Conservation (phyloP, 2,797 vertebrate species). For the Lepidocolaptes lacrymiger region DNA sequence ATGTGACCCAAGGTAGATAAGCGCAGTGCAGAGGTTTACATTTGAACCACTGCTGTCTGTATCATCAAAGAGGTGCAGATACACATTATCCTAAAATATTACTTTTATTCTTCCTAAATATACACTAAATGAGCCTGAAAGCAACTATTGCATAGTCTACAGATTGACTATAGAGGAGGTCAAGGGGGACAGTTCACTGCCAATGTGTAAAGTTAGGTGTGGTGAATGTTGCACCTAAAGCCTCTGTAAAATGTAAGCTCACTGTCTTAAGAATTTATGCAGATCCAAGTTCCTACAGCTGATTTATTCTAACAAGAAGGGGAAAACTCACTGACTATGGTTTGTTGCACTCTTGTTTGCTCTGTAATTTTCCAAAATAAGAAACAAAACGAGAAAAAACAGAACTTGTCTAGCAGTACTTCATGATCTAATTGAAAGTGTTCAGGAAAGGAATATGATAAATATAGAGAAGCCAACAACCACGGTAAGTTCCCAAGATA, state of each 20-base stretch:
- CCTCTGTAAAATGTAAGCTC: background rate
- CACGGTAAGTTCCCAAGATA: background rate
- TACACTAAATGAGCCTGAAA: background rate
- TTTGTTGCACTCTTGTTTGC: background rate
- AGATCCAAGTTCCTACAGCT: background rate
- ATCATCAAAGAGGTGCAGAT: background rate
- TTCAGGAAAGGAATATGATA: constrained; percentile 5
- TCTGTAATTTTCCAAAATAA: constrained; percentile 1
- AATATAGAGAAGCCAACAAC: background rate
- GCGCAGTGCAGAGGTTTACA: background rate
- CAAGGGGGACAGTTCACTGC: background rate
- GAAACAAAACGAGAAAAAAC: constrained; percentile 16
- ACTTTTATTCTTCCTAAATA: background rate
- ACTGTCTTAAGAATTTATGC: background rate
- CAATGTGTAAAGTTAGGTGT: background rate
- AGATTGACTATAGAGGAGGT: background rate
- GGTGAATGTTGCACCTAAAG: background rate
- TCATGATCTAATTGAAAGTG: constrained; percentile 21
- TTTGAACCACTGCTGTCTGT: background rate
- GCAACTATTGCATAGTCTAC: background rate
- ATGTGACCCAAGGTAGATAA: background rate
- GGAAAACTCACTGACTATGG: background rate
- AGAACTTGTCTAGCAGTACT: background rate
- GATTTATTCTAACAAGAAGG: background rate
- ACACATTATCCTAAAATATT: background rate